Evolutionary conservation across 2,797 vertebrate species (phyloP).

Genomic region (Ptychadena robeensis): DNA sequence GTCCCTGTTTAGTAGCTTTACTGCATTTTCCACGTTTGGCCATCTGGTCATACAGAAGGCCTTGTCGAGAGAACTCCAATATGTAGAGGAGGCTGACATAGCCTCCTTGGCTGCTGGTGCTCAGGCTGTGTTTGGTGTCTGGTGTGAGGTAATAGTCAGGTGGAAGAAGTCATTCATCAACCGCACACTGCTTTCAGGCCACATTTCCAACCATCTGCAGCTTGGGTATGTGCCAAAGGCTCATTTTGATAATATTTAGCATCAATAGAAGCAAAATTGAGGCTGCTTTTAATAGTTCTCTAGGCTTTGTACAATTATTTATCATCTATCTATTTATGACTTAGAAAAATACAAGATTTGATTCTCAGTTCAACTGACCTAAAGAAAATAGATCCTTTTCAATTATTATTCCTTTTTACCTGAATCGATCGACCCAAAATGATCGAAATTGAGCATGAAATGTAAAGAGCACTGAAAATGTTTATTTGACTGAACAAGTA

Average conservation of each 20-base stretch:
- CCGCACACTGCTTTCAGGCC: conserved; percentile 71
- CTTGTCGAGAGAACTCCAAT: conserved; percentile 67
- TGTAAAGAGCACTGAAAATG: too few relatives aligned
- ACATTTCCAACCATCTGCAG: conserved; percentile 74
- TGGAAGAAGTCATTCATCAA: conserved; percentile 75
- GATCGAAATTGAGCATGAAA: too few relatives aligned
- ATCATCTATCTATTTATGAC: too few relatives aligned
- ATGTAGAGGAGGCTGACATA: conserved; percentile 63
- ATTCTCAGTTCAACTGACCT: too few relatives aligned
- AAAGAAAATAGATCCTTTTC: too few relatives aligned
- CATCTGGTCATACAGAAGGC: conserved; percentile 71
- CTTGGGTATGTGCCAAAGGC: conserved; percentile 68
- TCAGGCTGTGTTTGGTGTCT: conserved; percentile 70
- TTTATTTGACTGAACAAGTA: too few relatives aligned
- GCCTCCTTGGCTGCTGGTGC: conserved; percentile 67
- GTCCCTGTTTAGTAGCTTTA: conserved; percentile 60
- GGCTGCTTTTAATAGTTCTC: background rate
- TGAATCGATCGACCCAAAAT: too few relatives aligned
- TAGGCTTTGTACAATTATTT: too few relatives aligned
- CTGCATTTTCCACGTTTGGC: conserved; percentile 64
- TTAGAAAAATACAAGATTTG: too few relatives aligned
- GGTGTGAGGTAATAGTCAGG: conserved; percentile 75
- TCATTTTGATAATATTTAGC: conserved; percentile 13
- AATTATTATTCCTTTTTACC: too few relatives aligned
- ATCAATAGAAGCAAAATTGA: conserved; percentile 1